Evolutionary conservation across 2,888 invertebrate species (phyloP).

Genomic region (Bhutanitis thaidina): DNA sequence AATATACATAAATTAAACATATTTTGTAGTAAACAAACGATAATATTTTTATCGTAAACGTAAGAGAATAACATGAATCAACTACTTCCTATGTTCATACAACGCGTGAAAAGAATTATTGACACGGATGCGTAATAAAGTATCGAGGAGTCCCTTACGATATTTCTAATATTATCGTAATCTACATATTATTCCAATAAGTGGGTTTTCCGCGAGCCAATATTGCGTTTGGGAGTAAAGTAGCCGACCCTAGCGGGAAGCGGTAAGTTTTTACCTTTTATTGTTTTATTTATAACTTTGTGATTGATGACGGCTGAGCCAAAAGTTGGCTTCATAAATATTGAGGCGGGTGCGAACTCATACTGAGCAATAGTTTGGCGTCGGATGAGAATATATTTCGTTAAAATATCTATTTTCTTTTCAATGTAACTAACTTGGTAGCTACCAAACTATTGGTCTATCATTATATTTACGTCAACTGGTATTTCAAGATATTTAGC

Average conservation of each 20-base stretch:
- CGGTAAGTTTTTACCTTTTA: constrained; percentile 76
- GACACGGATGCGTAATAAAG: constrained; percentile 47
- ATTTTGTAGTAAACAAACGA: too few species aligned
- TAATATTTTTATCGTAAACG: too few species aligned
- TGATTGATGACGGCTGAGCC: constrained; percentile 74
- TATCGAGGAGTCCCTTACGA: constrained; percentile 54
- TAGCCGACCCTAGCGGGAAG: constrained; percentile 56
- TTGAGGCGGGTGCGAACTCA: constrained; percentile 59
- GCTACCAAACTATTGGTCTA: not conserved
- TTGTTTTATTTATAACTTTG: constrained; percentile 80
- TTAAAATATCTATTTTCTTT: not conserved
- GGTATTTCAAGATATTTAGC: too few species aligned
- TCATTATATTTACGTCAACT: too few species aligned
- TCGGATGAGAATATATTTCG: constrained; percentile 28
- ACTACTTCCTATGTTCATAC: too few species aligned
- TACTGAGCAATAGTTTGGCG: constrained; percentile 59
- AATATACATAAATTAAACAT: too few species aligned
- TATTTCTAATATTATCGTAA: constrained; percentile 69
- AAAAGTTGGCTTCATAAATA: constrained; percentile 75
- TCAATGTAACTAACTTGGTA: not conserved
- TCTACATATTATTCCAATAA: constrained; percentile 80
- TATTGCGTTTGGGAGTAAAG: constrained; percentile 62
- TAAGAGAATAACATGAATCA: too few species aligned
- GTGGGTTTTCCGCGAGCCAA: constrained; percentile 64
- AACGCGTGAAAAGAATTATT: constrained; percentile 42